phyloP scores from a whole-genome alignment of 2,888 invertebrate species.

The Sipha maydis region DNA sequence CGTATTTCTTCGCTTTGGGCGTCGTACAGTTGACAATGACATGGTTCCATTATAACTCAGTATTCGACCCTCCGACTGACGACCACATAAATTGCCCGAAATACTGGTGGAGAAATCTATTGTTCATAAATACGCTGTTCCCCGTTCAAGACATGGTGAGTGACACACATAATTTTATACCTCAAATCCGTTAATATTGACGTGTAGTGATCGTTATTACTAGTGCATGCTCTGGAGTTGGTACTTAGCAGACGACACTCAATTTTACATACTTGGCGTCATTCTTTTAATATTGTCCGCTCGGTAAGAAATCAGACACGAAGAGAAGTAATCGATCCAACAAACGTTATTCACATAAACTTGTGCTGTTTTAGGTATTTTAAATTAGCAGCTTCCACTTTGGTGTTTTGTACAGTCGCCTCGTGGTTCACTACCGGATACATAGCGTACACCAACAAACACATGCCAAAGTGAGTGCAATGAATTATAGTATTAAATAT shows the following conservation, averaged over 20 bases:
- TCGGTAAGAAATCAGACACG: slow-evolving; percentile 67
- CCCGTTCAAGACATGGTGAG: slow-evolving; percentile 75
- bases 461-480: slow-evolving; percentile 72
- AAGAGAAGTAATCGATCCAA: background rate
- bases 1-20: slow-evolving; percentile 82
- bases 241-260: slow-evolving; percentile 88
- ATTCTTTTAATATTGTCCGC: slow-evolving; percentile 83
- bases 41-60: slow-evolving; percentile 78
- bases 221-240: slow-evolving; percentile 93
- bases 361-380: slow-evolving; percentile 73
- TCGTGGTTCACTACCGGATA: slow-evolving; percentile 85
- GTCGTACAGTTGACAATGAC: slow-evolving; percentile 78
- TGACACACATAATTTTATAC: slow-evolving; percentile 27
- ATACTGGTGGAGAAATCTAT: slow-evolving; percentile 86
- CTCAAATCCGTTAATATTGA: background rate
- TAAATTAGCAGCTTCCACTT: slow-evolving; percentile 76
- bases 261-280: slow-evolving; percentile 85
- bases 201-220: slow-evolving; percentile 63
- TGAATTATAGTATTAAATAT: slow-evolving; percentile 2
- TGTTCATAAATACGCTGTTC: slow-evolving; percentile 84
- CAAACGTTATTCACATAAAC: background rate
- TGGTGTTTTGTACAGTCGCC: slow-evolving; percentile 76
- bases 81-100: slow-evolving; percentile 79
- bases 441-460: slow-evolving; percentile 82
- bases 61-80: slow-evolving; percentile 78